A percentile compares a stretch with the other conserved stretches of the same genome.
Evolutionary conservation across 2,113 vertebrate genomes (phyloP).

Genomic region (Menidia beryllina): DNA sequence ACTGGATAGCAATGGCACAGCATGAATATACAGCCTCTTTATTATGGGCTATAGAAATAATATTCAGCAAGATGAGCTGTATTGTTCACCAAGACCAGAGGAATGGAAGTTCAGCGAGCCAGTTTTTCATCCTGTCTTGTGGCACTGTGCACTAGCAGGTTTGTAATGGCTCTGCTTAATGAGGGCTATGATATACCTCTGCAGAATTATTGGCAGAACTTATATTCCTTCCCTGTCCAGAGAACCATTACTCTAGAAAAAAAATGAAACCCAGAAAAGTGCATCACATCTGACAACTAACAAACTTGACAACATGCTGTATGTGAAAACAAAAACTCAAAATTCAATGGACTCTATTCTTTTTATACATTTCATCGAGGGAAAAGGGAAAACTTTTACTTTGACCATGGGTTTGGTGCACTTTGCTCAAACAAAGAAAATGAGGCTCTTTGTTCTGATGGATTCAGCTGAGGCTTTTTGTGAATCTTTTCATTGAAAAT

Average conservation of each 20-base stretch:
- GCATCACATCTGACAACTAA: slow-evolving; percentile 35
- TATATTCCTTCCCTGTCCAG: slow-evolving; percentile 52
- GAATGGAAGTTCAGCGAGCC: slow-evolving; percentile 49
- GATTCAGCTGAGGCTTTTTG: not conserved
- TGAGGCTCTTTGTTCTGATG: not conserved
- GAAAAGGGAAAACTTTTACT: slow-evolving; percentile 1
- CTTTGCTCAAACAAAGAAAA: slow-evolving; percentile 6
- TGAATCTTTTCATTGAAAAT: not conserved
- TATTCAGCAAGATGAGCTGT: slow-evolving; percentile 43
- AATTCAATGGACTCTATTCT: slow-evolving; percentile 17
- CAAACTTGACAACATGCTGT: slow-evolving; percentile 1
- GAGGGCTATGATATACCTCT: slow-evolving; percentile 76
- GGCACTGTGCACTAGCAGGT: slow-evolving; percentile 67
- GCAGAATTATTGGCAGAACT: slow-evolving; percentile 70
- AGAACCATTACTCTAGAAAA: slow-evolving; percentile 68
- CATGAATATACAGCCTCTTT: slow-evolving; percentile 55
- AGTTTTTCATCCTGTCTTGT: slow-evolving; percentile 67
- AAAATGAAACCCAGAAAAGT: slow-evolving; percentile 46
- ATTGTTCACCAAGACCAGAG: slow-evolving; percentile 57
- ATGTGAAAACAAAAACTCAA: slow-evolving; percentile 28
- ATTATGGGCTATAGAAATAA: slow-evolving; percentile 44
- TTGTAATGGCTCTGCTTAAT: slow-evolving; percentile 75
- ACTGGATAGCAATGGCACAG: slow-evolving; percentile 50
- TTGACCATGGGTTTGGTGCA: slow-evolving; percentile 12
- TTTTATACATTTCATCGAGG: not conserved